Evolutionary conservation across 2,113 vertebrate genomes (phyloP).

Genomic region (Tenrec ecaudatus): DNA sequence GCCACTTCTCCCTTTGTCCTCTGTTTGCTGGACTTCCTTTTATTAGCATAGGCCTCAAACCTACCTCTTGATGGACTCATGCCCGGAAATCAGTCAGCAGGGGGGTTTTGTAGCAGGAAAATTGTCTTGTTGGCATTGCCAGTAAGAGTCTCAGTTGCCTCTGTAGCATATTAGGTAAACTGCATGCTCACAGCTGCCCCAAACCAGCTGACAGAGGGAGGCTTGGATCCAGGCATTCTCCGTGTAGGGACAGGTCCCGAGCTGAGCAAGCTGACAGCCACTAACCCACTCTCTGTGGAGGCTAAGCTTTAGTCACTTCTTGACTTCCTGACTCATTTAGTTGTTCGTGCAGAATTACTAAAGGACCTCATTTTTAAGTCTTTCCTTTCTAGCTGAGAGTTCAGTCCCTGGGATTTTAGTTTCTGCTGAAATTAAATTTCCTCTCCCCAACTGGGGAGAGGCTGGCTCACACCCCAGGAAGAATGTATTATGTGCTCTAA

Average conservation of each 20-base stretch:
- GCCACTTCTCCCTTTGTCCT: not conserved
- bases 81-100: not conserved
- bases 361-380: slow-evolving; percentile 24
- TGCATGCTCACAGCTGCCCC: not conserved
- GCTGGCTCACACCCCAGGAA: slow-evolving; percentile 51
- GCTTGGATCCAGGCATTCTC: not conserved
- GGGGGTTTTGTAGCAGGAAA: slow-evolving; percentile 17
- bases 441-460: slow-evolving; percentile 32
- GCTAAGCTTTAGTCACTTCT: slow-evolving; percentile 43
- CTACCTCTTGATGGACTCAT: not conserved
- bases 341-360: slow-evolving; percentile 29
- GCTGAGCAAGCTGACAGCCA: not conserved
- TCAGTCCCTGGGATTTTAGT: slow-evolving; percentile 10
- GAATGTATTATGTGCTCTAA: slow-evolving; percentile 46
- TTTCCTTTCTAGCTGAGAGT: slow-evolving; percentile 51
- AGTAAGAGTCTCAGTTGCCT: slow-evolving; percentile 19
- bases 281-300: not conserved
- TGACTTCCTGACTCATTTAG: slow-evolving; percentile 32
- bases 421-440: slow-evolving; percentile 48
- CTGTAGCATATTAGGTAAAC: not conserved
- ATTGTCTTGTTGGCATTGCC: slow-evolving; percentile 11
- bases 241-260: not conserved
- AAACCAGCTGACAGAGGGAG: not conserved
- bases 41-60: not conserved
- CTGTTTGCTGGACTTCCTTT: slow-evolving; percentile 19